These are phyloP conservation scores for Alectura lathami DNA, from an alignment of 2,113 vertebrate species.

Conservation along the genomic window DNA sequence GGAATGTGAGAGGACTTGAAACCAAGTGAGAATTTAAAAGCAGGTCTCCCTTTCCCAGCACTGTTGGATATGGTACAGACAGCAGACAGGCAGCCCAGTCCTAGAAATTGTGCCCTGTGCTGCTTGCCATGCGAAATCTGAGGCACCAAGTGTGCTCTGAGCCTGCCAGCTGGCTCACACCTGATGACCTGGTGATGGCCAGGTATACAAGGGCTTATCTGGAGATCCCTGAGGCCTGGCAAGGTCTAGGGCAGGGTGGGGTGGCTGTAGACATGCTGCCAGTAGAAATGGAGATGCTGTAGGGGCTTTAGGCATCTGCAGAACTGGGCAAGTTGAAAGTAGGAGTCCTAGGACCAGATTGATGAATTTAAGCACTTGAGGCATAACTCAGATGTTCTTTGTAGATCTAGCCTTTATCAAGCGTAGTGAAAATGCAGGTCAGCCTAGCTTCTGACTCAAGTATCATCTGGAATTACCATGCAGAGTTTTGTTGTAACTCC, in stretches of 20 bases:
- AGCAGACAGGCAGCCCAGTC: not conserved
- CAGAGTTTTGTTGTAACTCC: slow-evolving; percentile 3
- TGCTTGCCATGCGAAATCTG: not conserved
- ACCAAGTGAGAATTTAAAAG: not conserved
- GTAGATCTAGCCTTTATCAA: not conserved
- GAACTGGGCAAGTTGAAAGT: not conserved
- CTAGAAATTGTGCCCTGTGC: not conserved
- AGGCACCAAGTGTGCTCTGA: not conserved
- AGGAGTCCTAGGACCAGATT: not conserved
- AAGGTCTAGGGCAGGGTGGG: not conserved
- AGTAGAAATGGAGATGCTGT: not conserved
- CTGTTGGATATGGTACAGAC: not conserved
- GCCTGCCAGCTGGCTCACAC: not conserved
- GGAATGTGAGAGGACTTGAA: not conserved
- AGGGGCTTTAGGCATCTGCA: not conserved
- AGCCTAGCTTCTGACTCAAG: not conserved
- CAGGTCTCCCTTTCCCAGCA: not conserved
- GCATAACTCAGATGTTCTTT: not conserved
- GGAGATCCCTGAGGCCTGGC: not conserved
- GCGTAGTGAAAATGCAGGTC: not conserved
- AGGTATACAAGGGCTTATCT: not conserved
- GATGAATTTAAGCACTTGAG: not conserved
- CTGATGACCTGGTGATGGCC: not conserved
- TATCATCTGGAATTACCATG: not conserved
- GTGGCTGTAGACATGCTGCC: not conserved